These are phyloP conservation scores for Drosophila lacteicornis DNA, from an alignment of 1,140 invertebrate species.

Conservation along the genomic window DNA sequence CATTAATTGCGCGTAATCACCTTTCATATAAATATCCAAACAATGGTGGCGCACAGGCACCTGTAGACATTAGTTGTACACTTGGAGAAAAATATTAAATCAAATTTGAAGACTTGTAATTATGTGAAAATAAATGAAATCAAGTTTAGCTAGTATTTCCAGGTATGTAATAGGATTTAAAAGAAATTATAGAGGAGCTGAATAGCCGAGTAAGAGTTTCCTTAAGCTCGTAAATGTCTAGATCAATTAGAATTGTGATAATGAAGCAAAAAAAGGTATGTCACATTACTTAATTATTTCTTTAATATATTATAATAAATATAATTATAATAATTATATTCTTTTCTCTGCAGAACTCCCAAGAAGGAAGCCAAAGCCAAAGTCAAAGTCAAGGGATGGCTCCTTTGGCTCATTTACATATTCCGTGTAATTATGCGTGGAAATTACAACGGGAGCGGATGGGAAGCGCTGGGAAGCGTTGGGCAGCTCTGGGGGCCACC, in stretches of 20 bases:
- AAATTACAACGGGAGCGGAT: constrained; percentile 54
- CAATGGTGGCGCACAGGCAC: constrained; percentile 25
- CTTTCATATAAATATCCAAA: constrained; percentile 65
- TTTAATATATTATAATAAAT: background rate
- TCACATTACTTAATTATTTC: too few relatives aligned
- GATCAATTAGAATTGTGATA: too few relatives aligned
- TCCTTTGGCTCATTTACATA: constrained; percentile 73
- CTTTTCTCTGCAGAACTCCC: constrained; percentile 16
- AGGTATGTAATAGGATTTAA: too few relatives aligned
- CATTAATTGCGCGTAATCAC: constrained; percentile 81
- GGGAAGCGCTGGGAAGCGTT: background rate
- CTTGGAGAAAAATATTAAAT: background rate
- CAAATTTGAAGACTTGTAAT: too few relatives aligned
- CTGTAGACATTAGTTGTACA: background rate
- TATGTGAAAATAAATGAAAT: too few relatives aligned
- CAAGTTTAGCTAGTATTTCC: background rate
- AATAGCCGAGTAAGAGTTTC: too few relatives aligned
- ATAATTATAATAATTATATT: background rate
- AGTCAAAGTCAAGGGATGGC: constrained; percentile 36
- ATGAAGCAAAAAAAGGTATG: too few relatives aligned
- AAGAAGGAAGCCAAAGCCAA: constrained; percentile 34
- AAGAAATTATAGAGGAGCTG: too few relatives aligned
- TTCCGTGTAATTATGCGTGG: constrained; percentile 80
- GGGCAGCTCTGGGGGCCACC: constrained; percentile 11
- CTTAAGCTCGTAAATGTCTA: too few relatives aligned